Evolutionary conservation across 2,113 vertebrate genomes (phyloP).

Genomic region (Alouatta palliata): DNA sequence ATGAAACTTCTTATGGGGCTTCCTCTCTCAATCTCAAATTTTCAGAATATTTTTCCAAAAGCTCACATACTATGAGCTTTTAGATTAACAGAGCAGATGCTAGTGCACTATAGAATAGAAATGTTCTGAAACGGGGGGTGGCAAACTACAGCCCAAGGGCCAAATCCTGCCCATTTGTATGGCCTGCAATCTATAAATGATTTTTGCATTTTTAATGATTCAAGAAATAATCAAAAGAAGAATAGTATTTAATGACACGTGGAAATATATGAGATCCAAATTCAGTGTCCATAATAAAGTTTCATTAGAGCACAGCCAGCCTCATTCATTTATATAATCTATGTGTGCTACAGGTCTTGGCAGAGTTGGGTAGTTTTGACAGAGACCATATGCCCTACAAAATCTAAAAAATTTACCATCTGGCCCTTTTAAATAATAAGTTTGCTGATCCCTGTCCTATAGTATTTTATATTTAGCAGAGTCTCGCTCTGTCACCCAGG

Average conservation of each 20-base stretch:
- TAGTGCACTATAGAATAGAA: neutral
- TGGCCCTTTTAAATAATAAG: slow-evolving; percentile 2
- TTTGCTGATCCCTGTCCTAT: neutral
- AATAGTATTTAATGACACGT: neutral
- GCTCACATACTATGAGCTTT: neutral
- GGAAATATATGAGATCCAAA: slow-evolving; percentile 14
- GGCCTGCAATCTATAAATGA: neutral
- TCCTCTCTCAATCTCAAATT: slow-evolving; percentile 43
- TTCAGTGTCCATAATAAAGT: neutral
- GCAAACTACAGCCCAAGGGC: neutral
- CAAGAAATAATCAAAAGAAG: neutral
- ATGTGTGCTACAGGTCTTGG: neutral
- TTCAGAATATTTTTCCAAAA: slow-evolving; percentile 44
- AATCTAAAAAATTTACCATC: slow-evolving; percentile 31
- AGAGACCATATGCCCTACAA: neutral
- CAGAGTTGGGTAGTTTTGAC: neutral
- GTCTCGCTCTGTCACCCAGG: too few species aligned
- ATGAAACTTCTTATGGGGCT: neutral
- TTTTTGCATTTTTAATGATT: slow-evolving; percentile 25
- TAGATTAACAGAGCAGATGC: neutral
- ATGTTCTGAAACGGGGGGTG: neutral
- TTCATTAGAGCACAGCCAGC: neutral
- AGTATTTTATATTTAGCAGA: neutral
- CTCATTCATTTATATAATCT: slow-evolving; percentile 10
- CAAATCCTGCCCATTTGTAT: neutral